A percentile compares a stretch with the other conserved stretches of the same genome.
These are phyloP conservation scores for Drosophila nr. medialis DNA, from an alignment of 2,888 invertebrate species.

Conservation along the genomic window DNA sequence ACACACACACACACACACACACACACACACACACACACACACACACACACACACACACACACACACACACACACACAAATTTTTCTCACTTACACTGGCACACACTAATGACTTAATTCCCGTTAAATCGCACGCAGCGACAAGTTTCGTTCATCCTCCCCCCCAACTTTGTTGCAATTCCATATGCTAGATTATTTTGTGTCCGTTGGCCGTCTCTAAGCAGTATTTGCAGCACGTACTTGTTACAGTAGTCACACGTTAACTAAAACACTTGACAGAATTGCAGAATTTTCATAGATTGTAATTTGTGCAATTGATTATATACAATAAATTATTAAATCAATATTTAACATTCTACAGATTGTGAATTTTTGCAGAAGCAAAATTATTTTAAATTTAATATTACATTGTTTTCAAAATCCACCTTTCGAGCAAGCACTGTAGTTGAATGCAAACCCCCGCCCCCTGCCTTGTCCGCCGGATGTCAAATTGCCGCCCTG, in stretches of 20 bases:
- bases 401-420: neutral
- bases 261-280: neutral
- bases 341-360: neutral
- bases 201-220: constrained; percentile 27
- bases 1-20: constrained; percentile 8
- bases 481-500: constrained; percentile 56
- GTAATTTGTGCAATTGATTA: neutral
- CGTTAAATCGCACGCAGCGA: constrained; percentile 63
- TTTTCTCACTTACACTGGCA: constrained; percentile 4
- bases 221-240: constrained; percentile 24
- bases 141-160: constrained; percentile 19
- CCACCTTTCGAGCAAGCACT: neutral
- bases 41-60: neutral
- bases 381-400: neutral
- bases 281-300: neutral
- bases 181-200: constrained; percentile 19
- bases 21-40: constrained; percentile 9
- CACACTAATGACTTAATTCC: constrained; percentile 74
- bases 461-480: constrained; percentile 44
- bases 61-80: constrained; percentile 6
- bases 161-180: neutral
- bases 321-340: neutral
- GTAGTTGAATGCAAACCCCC: constrained; percentile 12
- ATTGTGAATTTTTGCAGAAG: neutral
- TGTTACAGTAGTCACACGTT: neutral